phyloP scores from a whole-genome alignment of 2,797 vertebrate species.

The Sebastes wilsoni region DNA sequence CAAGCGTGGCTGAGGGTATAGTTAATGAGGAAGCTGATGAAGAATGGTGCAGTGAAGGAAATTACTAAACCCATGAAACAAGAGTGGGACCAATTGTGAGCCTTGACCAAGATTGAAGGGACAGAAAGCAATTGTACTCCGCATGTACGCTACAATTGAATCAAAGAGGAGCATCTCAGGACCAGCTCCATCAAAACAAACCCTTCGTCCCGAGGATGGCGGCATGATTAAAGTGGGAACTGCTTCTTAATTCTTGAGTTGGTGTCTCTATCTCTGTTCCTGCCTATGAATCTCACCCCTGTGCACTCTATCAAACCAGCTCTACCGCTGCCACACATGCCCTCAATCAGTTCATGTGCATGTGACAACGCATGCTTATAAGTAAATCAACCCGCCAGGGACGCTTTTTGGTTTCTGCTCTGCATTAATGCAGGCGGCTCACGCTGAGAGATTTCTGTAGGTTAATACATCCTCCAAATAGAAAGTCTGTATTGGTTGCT shows the following conservation, averaged over 20 bases:
- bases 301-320: conserved; percentile 54
- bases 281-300: conserved; percentile 26
- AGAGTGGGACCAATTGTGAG: conserved; percentile 27
- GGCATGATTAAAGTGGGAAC: conserved; percentile 48
- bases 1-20: not conserved
- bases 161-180: conserved; percentile 56
- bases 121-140: conserved; percentile 49
- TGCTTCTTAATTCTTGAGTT: conserved; percentile 34
- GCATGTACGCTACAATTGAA: conserved; percentile 43
- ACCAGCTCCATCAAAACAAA: conserved; percentile 42
- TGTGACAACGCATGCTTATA: conserved; percentile 42
- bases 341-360: conserved; percentile 52
- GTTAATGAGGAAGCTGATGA: conserved; percentile 35
- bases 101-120: conserved; percentile 9
- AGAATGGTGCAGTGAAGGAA: not conserved
- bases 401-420: conserved; percentile 12
- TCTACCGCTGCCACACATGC: conserved; percentile 25
- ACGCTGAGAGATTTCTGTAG: conserved; percentile 7
- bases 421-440: conserved; percentile 38
- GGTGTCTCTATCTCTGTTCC: conserved; percentile 3
- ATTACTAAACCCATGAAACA: conserved; percentile 10
- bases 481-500: conserved; percentile 18
- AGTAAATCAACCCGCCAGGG: conserved; percentile 21
- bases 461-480: conserved; percentile 22
- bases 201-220: not conserved